phyloP scores from a whole-genome alignment of 2,888 invertebrate species.

The Silvanus unidentatus region DNA sequence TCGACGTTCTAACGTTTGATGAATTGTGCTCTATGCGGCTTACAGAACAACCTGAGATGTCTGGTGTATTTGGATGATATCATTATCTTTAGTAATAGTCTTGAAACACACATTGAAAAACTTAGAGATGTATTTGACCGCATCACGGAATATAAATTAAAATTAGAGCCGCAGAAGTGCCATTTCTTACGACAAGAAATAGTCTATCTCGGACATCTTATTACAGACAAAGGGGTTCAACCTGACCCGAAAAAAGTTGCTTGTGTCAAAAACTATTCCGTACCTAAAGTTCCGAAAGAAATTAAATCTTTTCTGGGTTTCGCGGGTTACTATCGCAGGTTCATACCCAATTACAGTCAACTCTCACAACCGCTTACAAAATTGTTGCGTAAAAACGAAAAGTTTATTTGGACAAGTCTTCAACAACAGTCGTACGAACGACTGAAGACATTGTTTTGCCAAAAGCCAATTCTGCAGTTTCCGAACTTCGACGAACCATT shows the following conservation, averaged over 20 bases:
- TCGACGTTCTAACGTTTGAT: constrained; percentile 14
- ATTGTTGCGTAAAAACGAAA: constrained; percentile 15
- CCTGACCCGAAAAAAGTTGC: constrained; percentile 19
- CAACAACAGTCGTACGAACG: constrained; percentile 19
- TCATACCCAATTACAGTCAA: constrained; percentile 17
- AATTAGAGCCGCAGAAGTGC: constrained; percentile 21
- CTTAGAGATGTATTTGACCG: constrained; percentile 23
- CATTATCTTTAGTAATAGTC: constrained; percentile 11
- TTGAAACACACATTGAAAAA: too few species aligned
- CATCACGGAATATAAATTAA: constrained; percentile 16
- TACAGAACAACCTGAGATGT: constrained; percentile 13
- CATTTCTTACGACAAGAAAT: constrained; percentile 21
- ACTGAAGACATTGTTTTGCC: constrained; percentile 16
- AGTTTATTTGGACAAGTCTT: constrained; percentile 14
- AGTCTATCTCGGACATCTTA: constrained; percentile 18
- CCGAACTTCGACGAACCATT: constrained; percentile 30
- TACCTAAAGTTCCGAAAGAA: constrained; percentile 15
- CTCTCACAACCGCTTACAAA: constrained; percentile 19
- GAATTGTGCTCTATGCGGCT: constrained; percentile 12
- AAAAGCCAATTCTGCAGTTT: constrained; percentile 24
- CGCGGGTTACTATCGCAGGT: constrained; percentile 18
- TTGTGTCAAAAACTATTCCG: constrained; percentile 14
- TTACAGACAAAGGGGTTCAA: constrained; percentile 19
- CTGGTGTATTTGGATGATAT: constrained; percentile 5
- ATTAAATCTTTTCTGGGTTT: constrained; percentile 23